phyloP scores from a whole-genome alignment of 2,888 invertebrate genomes.

The Scelioninae gen. 1 region DNA sequence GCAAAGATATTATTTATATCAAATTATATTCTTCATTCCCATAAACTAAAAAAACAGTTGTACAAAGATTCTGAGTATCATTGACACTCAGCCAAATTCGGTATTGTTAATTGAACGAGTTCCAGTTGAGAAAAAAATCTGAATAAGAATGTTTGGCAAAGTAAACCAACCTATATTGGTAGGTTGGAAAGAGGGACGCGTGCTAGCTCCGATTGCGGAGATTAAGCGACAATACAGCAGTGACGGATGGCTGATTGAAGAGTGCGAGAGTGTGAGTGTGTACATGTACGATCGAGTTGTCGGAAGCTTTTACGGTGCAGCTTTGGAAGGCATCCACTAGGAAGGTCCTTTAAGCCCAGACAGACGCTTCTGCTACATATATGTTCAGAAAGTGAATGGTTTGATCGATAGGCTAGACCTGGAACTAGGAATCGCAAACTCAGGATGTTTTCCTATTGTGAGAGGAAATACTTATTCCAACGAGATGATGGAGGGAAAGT shows the following conservation, averaged over 20 bases:
- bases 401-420: conserved; percentile 56
- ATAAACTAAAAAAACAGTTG: no score
- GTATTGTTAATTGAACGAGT: conserved; percentile 49
- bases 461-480: conserved; percentile 40
- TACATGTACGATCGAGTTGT: conserved; percentile 35
- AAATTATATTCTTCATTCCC: no score
- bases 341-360: conserved; percentile 42
- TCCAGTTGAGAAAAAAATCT: conserved; percentile 25
- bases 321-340: conserved; percentile 43
- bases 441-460: conserved; percentile 36
- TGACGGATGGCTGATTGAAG: conserved; percentile 54
- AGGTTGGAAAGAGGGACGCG: conserved; percentile 19
- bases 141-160: conserved; percentile 42
- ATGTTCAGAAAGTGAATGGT: conserved; percentile 31
- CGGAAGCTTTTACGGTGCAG: conserved; percentile 50
- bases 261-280: conserved; percentile 18
- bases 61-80: no score
- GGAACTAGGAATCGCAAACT: conserved; percentile 28
- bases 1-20: no score
- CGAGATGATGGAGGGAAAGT: conserved; percentile 7
- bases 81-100: conserved; percentile 43
- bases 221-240: conserved; percentile 44
- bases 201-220: conserved; percentile 22
- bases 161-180: conserved; percentile 4
- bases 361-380: conserved; percentile 28